phyloP scores from a whole-genome alignment of 1,140 invertebrate genomes.

The Euura saliciscinereae region DNA sequence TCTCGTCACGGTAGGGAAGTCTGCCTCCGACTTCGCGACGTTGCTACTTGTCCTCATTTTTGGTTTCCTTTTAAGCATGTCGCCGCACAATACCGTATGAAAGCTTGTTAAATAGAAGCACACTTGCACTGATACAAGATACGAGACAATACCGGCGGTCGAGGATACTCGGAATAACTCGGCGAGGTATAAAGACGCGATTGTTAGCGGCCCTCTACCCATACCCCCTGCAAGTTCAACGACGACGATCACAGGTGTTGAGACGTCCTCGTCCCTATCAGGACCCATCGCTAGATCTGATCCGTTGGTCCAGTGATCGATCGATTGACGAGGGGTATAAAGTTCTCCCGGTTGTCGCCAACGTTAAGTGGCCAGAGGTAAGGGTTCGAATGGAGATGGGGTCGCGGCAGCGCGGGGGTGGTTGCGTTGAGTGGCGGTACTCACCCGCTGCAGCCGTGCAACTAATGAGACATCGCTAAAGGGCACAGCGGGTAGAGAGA shows the following conservation, averaged over 20 bases:
- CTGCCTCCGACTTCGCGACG: neutral
- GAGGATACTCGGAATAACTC: slow-evolving; percentile 6
- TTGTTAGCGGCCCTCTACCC: neutral
- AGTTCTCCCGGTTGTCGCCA: neutral
- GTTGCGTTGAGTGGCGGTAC: slow-evolving; percentile 35
- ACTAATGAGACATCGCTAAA: slow-evolving; percentile 64
- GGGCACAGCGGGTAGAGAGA: slow-evolving; percentile 45
- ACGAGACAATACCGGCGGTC: neutral
- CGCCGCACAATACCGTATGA: slow-evolving; percentile 50
- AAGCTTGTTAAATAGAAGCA: slow-evolving; percentile 60
- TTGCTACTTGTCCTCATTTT: slow-evolving; percentile 48
- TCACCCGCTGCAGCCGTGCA: slow-evolving; percentile 58
- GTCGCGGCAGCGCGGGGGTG: slow-evolving; percentile 12
- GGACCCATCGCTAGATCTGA: too few species aligned
- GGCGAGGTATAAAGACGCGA: neutral
- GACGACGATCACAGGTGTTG: neutral
- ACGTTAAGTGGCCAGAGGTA: slow-evolving; percentile 40
- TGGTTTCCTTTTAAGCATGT: slow-evolving; percentile 60
- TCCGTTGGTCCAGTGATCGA: neutral
- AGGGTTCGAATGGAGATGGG: slow-evolving; percentile 14
- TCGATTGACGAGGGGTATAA: neutral
- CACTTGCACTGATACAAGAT: slow-evolving; percentile 50
- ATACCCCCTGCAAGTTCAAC: neutral
- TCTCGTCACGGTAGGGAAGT: neutral
- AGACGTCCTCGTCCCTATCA: neutral